These are phyloP conservation scores for Tribolium freemani DNA, from an alignment of 2,888 invertebrate genomes.

Conservation along the genomic window DNA sequence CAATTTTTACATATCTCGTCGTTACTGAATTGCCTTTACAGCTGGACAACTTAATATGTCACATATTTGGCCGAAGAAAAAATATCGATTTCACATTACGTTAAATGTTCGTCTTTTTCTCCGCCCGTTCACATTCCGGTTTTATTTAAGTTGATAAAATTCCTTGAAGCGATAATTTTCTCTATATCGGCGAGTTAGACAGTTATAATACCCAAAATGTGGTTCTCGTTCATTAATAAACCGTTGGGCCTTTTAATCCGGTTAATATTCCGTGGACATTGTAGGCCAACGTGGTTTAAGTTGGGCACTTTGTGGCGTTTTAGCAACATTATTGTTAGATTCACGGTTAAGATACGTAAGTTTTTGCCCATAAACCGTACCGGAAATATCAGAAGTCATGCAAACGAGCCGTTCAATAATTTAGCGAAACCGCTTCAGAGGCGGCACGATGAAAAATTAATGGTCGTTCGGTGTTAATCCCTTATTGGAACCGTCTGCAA, in stretches of 20 bases:
- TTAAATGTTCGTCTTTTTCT: slow-evolving; percentile 34
- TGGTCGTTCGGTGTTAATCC: slow-evolving; percentile 22
- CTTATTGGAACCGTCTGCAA: slow-evolving; percentile 1
- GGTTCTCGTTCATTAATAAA: neutral
- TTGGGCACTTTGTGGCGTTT: slow-evolving; percentile 28
- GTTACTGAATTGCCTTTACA: neutral
- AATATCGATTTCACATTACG: slow-evolving; percentile 40
- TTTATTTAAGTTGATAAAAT: neutral
- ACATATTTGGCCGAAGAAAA: slow-evolving; percentile 18
- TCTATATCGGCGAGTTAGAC: neutral
- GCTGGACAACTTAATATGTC: neutral
- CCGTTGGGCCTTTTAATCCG: slow-evolving; percentile 6
- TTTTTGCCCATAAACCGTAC: slow-evolving; percentile 25
- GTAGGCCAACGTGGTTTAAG: slow-evolving; percentile 7
- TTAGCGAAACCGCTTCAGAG: slow-evolving; percentile 17
- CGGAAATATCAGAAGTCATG: slow-evolving; percentile 38
- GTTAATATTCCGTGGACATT: slow-evolving; percentile 7
- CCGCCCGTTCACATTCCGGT: slow-evolving; percentile 15
- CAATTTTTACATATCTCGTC: neutral
- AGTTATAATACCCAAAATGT: neutral
- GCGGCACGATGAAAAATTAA: slow-evolving; percentile 27
- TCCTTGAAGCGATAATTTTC: neutral
- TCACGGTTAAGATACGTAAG: slow-evolving; percentile 16
- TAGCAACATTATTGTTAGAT: slow-evolving; percentile 26
- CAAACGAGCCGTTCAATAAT: slow-evolving; percentile 36